Conservation (phyloP, 2,113 vertebrate species). For the Mastomys coucha region DNA sequence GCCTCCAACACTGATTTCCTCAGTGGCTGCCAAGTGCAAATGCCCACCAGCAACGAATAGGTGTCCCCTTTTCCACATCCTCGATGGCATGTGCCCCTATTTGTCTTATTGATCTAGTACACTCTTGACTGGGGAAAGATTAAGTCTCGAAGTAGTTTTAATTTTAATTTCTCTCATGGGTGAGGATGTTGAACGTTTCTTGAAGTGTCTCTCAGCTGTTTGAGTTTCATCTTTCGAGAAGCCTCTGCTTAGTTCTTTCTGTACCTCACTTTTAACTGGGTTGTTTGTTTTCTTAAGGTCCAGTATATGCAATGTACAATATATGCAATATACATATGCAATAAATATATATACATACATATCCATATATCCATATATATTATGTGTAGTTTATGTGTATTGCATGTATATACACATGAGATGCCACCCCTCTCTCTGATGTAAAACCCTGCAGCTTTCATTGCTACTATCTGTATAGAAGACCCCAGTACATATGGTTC, state of each 20-base stretch:
- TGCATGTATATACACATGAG: neutral
- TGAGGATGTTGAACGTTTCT: neutral
- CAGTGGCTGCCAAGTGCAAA: neutral
- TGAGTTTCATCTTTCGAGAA: no score
- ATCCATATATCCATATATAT: no score
- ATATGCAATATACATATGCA: no score
- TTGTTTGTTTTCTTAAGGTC: no score
- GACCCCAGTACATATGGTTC: neutral
- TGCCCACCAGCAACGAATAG: neutral
- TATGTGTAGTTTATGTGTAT: no score
- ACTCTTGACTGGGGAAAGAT: neutral
- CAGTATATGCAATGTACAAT: no score
- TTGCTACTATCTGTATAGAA: neutral
- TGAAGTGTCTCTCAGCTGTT: no score
- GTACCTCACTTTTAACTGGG: no score
- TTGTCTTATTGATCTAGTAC: neutral
- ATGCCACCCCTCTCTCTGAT: neutral
- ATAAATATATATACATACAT: neutral
- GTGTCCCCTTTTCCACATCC: neutral
- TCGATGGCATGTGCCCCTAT: neutral
- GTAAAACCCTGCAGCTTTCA: neutral
- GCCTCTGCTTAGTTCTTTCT: no score
- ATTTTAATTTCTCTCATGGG: neutral
- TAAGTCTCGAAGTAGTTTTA: neutral
- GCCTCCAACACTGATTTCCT: neutral